Evolutionary conservation across 1,140 invertebrate genomes (phyloP).

Genomic region (Antheraea mylitta): DNA sequence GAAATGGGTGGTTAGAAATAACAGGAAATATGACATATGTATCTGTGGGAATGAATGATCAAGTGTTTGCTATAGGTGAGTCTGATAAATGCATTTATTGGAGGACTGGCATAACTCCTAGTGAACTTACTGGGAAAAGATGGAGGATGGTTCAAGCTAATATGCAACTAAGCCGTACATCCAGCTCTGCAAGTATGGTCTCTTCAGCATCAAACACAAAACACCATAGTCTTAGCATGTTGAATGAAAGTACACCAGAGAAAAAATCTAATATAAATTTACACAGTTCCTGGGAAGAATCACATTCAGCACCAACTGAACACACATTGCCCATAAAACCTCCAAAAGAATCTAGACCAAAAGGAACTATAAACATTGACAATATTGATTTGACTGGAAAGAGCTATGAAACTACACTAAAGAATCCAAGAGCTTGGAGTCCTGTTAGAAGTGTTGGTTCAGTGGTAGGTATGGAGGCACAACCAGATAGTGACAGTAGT

Average conservation of each 20-base stretch:
- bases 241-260: conserved; percentile 63
- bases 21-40: conserved; percentile 90
- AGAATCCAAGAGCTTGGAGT: conserved; percentile 90
- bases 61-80: conserved; percentile 82
- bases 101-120: conserved; percentile 86
- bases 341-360: conserved; percentile 53
- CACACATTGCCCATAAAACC: conserved; percentile 73
- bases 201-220: conserved; percentile 69
- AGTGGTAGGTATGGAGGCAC: conserved; percentile 87
- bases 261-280: conserved; percentile 64
- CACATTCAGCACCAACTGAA: conserved; percentile 75
- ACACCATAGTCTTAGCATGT: conserved; percentile 69
- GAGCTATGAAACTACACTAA: conserved; percentile 82
- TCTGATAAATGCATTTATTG: conserved; percentile 88
- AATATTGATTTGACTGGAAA: conserved; percentile 81
- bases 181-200: conserved; percentile 82
- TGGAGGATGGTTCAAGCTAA: conserved; percentile 89
- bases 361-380: conserved; percentile 61
- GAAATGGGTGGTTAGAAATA: conserved; percentile 91
- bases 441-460: conserved; percentile 90
- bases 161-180: conserved; percentile 88
- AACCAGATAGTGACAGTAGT: conserved; percentile 89
- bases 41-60: conserved; percentile 92
- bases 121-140: conserved; percentile 91
- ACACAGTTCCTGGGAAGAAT: conserved; percentile 75